Conservation (phyloP, 2,888 invertebrate species). For the Drosophila testacea region DNA sequence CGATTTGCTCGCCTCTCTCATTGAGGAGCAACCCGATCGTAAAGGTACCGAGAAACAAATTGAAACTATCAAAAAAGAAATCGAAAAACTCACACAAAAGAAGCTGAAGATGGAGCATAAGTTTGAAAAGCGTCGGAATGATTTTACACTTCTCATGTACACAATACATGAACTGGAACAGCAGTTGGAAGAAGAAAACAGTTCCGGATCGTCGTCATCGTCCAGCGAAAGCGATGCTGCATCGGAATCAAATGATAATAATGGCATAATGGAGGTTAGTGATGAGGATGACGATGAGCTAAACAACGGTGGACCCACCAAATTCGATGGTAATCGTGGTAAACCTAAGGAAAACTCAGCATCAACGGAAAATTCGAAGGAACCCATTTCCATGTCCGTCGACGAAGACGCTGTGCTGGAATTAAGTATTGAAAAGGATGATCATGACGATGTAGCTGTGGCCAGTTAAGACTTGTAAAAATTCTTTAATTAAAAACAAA, state of each 20-base stretch:
- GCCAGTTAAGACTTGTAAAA: conserved; percentile 45
- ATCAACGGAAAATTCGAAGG: conserved; percentile 74
- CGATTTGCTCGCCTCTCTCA: conserved; percentile 95
- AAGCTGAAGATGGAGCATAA: conserved; percentile 91
- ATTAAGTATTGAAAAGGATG: conserved; percentile 81
- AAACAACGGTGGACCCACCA: conserved; percentile 44
- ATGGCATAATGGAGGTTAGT: conserved; percentile 75
- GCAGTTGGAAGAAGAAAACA: conserved; percentile 89
- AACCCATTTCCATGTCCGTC: conserved; percentile 74
- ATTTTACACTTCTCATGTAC: conserved; percentile 94
- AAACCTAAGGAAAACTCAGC: conserved; percentile 58
- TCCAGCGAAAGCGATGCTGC: conserved; percentile 64
- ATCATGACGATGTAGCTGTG: conserved; percentile 70
- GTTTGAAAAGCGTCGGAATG: conserved; percentile 93
- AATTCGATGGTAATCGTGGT: conserved; percentile 51
- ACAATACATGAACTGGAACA: conserved; percentile 94
- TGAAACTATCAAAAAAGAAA: conserved; percentile 90
- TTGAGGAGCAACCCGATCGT: conserved; percentile 95
- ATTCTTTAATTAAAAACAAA: conserved; percentile 3
- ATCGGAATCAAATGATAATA: conserved; percentile 58
- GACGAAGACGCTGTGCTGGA: conserved; percentile 82
- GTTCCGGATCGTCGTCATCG: conserved; percentile 86
- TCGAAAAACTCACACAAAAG: conserved; percentile 89
- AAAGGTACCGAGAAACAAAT: conserved; percentile 91
- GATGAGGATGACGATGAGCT: conserved; percentile 75